Evolutionary conservation across 2,888 invertebrate genomes (phyloP), one percentile per base, ranked within the genome.

Genomic region (Trissoscelio sp.): DNA sequence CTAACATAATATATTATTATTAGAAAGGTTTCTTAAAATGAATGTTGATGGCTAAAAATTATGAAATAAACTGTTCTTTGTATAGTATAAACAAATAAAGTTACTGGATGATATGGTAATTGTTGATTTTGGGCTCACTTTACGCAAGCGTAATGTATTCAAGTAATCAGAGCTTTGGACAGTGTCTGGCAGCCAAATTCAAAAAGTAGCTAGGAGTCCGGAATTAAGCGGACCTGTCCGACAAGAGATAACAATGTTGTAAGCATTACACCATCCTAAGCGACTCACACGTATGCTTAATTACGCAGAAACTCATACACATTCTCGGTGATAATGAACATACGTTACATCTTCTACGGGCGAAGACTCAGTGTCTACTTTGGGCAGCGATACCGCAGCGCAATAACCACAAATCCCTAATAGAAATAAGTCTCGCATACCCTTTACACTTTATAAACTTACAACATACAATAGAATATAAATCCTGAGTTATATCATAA

Each of bases 381-480:
- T 34, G 34, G 11, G 34, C 2, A 9, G 34, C 11, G 11, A 9
- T 55, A 51, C 42, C n/a, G 7, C 31, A 11, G 20, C 24, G 53
- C 39, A 73, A 73, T 73, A 79, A 73, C 67, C 55, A 39, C 62
- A 73, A 79, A 79, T 79, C 73, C 46, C 60, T 73, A 73, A 73
- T 79, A 79, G 67, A 73, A 73, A 67, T 73, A 73, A 79, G 79
- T 67, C 60, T 60, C 31, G 18, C 44, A 20, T 20, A 24, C 7
- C 48, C 22, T 37, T 67, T 66, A 55, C 39, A 73, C 24, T n/a
- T 53, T 55, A 39, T 67, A 79, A 73, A 73, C 67, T 53, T 28
- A 44, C 55, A 31, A 51, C 67, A 70, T 37, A 57, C 51, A 64
- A 64, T 70, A 16, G 22, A 64, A 62, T 62, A 62, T 78, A 64